These are phyloP conservation scores for Mylabris sibirica DNA, from an alignment of 2,888 invertebrate species.

Conservation along the genomic window DNA sequence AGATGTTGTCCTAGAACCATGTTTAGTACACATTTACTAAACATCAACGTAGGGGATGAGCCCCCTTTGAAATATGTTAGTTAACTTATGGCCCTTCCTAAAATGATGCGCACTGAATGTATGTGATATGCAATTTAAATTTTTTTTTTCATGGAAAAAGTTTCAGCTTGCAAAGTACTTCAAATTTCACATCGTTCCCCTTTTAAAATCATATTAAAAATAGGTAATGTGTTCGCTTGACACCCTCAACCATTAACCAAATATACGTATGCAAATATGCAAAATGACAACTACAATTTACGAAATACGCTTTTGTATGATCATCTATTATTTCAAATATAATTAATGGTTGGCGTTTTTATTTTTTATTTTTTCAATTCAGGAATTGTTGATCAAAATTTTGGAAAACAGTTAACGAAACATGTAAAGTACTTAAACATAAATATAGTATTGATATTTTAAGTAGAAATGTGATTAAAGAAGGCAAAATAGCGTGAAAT, in stretches of 20 bases:
- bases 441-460: too few relatives aligned
- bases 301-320: background rate
- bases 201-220: constrained; percentile 1
- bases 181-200: background rate
- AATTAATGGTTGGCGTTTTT: background rate
- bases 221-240: background rate
- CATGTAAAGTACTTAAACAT: too few relatives aligned
- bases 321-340: constrained; percentile 8
- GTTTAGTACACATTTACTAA: constrained; percentile 19
- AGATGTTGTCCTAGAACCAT: constrained; percentile 17
- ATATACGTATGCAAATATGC: constrained; percentile 5
- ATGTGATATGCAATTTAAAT: constrained; percentile 22
- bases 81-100: constrained; percentile 19
- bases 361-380: background rate
- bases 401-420: background rate
- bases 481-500: background rate
- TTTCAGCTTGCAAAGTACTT: constrained; percentile 1
- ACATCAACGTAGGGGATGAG: constrained; percentile 19
- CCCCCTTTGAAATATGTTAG: constrained; percentile 13
- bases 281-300: constrained; percentile 7
- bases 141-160: background rate
- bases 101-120: constrained; percentile 16
- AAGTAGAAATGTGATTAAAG: background rate
- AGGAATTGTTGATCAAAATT: background rate
- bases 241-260: constrained; percentile 4